A percentile compares a stretch with the other conserved stretches of the same genome.
Evolutionary conservation across 2,888 invertebrate species (phyloP).

Genomic region (Gandaritis pyraliata): DNA sequence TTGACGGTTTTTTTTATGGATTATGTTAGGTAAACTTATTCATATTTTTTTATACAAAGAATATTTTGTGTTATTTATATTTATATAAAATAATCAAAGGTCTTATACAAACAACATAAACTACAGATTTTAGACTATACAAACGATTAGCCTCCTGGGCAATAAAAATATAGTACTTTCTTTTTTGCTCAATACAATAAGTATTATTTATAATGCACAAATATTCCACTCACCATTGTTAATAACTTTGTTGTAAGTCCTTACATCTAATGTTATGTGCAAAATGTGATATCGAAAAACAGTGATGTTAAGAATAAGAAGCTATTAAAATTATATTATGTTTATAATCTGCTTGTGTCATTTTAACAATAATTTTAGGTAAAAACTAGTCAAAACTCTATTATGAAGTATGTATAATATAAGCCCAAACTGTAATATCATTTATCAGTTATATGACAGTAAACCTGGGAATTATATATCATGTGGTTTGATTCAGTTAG

Average conservation of each 20-base stretch:
- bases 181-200: too few relatives aligned
- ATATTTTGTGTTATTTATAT: too few relatives aligned
- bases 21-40: too few relatives aligned
- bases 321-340: constrained; percentile 15
- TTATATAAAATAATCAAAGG: too few relatives aligned
- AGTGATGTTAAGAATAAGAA: constrained; percentile 1
- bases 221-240: constrained; percentile 5
- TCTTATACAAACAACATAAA: too few relatives aligned
- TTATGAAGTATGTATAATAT: too few relatives aligned
- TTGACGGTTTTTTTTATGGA: too few relatives aligned
- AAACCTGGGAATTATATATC: constrained; percentile 31
- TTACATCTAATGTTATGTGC: constrained; percentile 17
- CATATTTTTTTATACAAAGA: too few relatives aligned
- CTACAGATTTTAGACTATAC: too few relatives aligned
- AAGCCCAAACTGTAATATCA: neutral
- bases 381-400: too few relatives aligned
- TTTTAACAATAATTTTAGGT: neutral
- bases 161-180: too few relatives aligned
- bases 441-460: constrained; percentile 1
- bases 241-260: constrained; percentile 13
- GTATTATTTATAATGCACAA: neutral
- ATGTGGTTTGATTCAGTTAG: constrained; percentile 32
- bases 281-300: constrained; percentile 19
- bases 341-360: neutral
- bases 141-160: too few relatives aligned